Conservation (phyloP, 2,888 invertebrate genomes). For the Lochmaea crataegi region DNA sequence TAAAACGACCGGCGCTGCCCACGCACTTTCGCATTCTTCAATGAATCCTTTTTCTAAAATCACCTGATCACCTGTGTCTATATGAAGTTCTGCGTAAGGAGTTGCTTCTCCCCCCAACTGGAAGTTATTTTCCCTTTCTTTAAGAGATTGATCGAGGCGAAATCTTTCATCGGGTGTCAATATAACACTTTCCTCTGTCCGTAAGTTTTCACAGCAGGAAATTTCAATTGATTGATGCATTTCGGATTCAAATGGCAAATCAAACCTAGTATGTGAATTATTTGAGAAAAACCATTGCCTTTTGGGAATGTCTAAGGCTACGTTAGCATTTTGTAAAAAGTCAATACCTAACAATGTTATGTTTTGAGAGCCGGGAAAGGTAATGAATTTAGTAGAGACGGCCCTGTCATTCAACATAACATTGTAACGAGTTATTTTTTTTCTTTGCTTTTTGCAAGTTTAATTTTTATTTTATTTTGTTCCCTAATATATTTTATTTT, state of each 20-base stretch:
- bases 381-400: slow-evolving; percentile 27
- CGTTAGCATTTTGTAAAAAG: slow-evolving; percentile 30
- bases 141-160: slow-evolving; percentile 13
- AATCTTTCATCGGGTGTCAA: slow-evolving; percentile 8
- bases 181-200: neutral
- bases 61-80: slow-evolving; percentile 53
- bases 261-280: neutral
- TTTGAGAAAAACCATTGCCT: slow-evolving; percentile 24
- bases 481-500: too few relatives aligned
- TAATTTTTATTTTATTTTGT: too few relatives aligned
- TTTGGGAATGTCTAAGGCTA: slow-evolving; percentile 19
- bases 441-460: too few relatives aligned
- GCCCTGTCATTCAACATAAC: slow-evolving; percentile 19
- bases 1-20: slow-evolving; percentile 44
- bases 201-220: neutral
- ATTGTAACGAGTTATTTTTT: too few relatives aligned
- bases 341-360: slow-evolving; percentile 35
- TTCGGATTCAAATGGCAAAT: slow-evolving; percentile 15
- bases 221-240: neutral
- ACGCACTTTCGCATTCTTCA: slow-evolving; percentile 60
- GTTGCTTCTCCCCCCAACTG: slow-evolving; percentile 34
- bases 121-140: slow-evolving; percentile 21
- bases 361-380: slow-evolving; percentile 25
- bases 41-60: slow-evolving; percentile 56
- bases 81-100: slow-evolving; percentile 48